phyloP scores from a whole-genome alignment of 2,888 invertebrate genomes.

The Parapristionchus giblindavisi region DNA sequence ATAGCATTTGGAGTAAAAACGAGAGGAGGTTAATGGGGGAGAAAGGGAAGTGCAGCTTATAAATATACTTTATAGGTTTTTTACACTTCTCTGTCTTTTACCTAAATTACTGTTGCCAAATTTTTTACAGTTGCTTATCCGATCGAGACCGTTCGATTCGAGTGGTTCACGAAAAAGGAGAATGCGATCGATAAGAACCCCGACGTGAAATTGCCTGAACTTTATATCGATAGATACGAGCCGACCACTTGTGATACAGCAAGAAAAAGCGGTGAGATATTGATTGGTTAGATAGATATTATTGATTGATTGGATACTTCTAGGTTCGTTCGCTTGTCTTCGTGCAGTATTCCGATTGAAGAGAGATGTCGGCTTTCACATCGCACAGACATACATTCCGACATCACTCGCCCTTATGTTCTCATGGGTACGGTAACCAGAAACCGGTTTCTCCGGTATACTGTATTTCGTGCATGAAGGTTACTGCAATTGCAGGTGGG shows the following conservation, averaged over 20 bases:
- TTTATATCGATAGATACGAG: conserved; percentile 65
- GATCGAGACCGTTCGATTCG: conserved; percentile 67
- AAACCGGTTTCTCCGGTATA: neutral
- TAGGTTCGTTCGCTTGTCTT: conserved; percentile 63
- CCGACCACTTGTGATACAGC: conserved; percentile 59
- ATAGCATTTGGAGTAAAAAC: no score
- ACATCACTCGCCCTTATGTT: conserved; percentile 69
- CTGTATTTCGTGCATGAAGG: neutral
- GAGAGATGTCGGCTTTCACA: conserved; percentile 68
- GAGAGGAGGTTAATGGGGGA: no score
- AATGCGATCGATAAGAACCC: conserved; percentile 63
- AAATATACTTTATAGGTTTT: neutral
- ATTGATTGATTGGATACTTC: neutral
- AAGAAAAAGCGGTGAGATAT: conserved; percentile 56
- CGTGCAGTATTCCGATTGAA: conserved; percentile 67
- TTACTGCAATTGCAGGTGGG: conserved; percentile 54
- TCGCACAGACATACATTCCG: conserved; percentile 69
- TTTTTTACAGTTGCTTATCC: conserved; percentile 68
- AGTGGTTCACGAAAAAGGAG: conserved; percentile 67
- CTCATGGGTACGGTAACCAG: conserved; percentile 63
- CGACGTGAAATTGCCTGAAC: conserved; percentile 68
- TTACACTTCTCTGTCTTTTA: neutral
- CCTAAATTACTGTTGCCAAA: neutral
- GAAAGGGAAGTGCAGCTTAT: no score
- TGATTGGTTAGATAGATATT: neutral